Base-by-base conservation (phyloP, 2,797 vertebrate genomes). In the Psittacula echo region DNA sequence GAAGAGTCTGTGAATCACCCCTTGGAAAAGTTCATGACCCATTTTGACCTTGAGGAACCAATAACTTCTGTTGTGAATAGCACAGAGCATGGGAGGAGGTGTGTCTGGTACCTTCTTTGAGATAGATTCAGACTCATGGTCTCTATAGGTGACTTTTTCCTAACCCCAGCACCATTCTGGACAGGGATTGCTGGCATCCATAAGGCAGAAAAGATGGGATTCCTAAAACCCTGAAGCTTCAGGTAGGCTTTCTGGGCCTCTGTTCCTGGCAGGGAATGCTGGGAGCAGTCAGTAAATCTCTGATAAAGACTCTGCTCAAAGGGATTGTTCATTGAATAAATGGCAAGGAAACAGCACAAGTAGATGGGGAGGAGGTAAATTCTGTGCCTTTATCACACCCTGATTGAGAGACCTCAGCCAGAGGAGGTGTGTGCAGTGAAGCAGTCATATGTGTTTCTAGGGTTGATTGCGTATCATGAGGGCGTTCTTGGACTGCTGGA, bases 191-290 rank as follows among this genome's bases (percentile, higher is more conserved):
- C 41, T 77, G 90, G 84, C 71, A 73, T 30, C 71, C 10, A 2
- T 7, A 7, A 20, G 41, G 71, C 3, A 61, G 32, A 15, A 5
- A 24, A 48, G 78, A n/a, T 70, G 89, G 82, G 85, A 74, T 91
- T 89, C 93, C 93, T 78, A 54, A 89, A 93, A 73, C 16, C 84
- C 71, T 3, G 34, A 32, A 90, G 89, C 93, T 89, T 67, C 34
- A 1, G 44, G 90, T 84, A 17, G 77, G 7, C 26, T 81, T 34
- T 53, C 74, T 60, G 66, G 39, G 88, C 19, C 73, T 61, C 73
- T 3, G 5, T 44, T 81, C 13, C 72, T 60, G 72, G 72, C 15
- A 50, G 82, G 75, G 30, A 88, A 41, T 2, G 29, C n/a, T 13
- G 45, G 7, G 73, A 89, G 24, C n/a, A 48, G 76, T 75, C 65